These are phyloP conservation scores for Erannis defoliaria DNA, from an alignment of 2,888 invertebrate genomes.

Conservation along the genomic window DNA sequence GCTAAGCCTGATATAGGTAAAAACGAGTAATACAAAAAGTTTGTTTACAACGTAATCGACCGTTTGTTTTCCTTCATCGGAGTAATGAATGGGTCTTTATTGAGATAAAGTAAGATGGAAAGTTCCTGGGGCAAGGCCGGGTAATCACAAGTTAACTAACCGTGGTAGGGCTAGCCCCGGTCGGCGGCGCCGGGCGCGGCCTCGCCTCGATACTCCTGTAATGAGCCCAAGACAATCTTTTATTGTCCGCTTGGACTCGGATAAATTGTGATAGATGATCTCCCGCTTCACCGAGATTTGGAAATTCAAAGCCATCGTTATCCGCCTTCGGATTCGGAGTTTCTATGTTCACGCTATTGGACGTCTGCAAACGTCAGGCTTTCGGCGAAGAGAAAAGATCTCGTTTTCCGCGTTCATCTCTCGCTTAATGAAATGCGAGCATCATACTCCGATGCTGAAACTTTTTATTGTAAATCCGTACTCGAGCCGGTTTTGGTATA, in stretches of 20 bases:
- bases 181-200: conserved; percentile 6
- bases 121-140: conserved; percentile 29
- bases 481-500: conserved; percentile 66
- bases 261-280: conserved; percentile 82
- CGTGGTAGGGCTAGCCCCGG: conserved; percentile 47
- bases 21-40: conserved; percentile 24
- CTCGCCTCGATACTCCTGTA: conserved; percentile 62
- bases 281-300: conserved; percentile 67
- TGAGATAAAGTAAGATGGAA: conserved; percentile 34
- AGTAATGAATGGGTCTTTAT: conserved; percentile 30
- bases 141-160: conserved; percentile 69
- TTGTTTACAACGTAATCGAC: conserved; percentile 19
- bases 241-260: conserved; percentile 76
- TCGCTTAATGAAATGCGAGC: conserved; percentile 77
- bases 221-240: conserved; percentile 77
- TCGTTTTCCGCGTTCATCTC: conserved; percentile 75
- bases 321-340: conserved; percentile 65
- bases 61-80: conserved; percentile 25
- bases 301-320: conserved; percentile 68
- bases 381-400: conserved; percentile 62
- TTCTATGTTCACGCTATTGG: conserved; percentile 52
- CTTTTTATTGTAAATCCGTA: conserved; percentile 72
- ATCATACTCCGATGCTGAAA: conserved; percentile 64
- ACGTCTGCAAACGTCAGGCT: conserved; percentile 53
- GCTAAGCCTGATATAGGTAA: conserved; percentile 18